A percentile compares a stretch with the other conserved stretches of the same genome.
phyloP scores from a whole-genome alignment of 2,113 vertebrate species.

The Onychostruthus taczanowskii region DNA sequence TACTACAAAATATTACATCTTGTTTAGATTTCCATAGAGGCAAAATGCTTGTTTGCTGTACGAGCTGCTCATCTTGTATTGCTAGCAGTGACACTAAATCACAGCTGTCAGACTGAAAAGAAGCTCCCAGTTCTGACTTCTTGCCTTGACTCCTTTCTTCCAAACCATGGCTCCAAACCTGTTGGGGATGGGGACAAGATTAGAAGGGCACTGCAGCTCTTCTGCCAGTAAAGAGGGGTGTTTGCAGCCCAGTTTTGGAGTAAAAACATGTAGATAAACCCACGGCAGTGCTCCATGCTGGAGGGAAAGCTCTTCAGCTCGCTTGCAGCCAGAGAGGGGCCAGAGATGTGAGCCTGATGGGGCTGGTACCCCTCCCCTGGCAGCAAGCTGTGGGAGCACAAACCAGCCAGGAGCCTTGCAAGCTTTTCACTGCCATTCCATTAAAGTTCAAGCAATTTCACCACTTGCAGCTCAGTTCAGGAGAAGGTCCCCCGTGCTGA shows the following conservation, averaged over 20 bases:
- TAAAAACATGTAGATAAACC: not conserved
- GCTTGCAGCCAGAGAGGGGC: not conserved
- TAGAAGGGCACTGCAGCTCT: not conserved
- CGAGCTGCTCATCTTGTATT: not conserved
- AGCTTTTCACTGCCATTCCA: not conserved
- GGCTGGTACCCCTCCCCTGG: not conserved
- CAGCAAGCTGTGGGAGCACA: not conserved
- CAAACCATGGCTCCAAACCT: not conserved
- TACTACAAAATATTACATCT: not conserved
- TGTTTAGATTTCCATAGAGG: not conserved
- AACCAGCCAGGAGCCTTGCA: not conserved
- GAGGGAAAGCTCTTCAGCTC: not conserved
- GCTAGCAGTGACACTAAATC: not conserved
- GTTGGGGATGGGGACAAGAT: rapidly evolving
- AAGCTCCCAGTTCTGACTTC: not conserved
- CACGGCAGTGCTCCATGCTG: rapidly evolving
- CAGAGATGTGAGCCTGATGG: rapidly evolving
- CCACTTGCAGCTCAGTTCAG: not conserved
- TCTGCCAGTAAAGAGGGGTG: rapidly evolving
- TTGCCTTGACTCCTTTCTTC: not conserved
- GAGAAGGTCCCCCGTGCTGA: not conserved
- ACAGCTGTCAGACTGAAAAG: not conserved
- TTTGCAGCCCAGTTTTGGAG: not conserved
- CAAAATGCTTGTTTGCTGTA: not conserved
- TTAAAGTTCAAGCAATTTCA: not conserved